These are phyloP conservation scores for Sigmodon hispidus DNA, from an alignment of 2,113 vertebrate genomes.

Conservation along the genomic window DNA sequence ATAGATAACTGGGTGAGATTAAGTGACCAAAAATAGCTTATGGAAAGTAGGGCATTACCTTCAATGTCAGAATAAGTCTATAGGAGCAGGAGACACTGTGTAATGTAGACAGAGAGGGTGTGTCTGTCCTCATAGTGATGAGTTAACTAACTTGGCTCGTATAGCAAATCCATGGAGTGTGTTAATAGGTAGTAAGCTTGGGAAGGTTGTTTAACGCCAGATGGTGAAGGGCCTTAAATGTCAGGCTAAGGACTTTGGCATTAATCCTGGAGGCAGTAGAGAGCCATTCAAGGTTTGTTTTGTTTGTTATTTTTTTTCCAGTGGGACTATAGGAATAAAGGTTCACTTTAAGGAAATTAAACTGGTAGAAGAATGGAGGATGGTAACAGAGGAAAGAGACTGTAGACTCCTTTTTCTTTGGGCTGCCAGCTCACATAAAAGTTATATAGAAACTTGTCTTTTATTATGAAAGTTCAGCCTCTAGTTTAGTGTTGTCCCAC, in stretches of 20 bases:
- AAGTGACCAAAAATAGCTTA: background rate
- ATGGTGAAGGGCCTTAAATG: slow-evolving; percentile 71
- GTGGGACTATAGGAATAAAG: slow-evolving; percentile 45
- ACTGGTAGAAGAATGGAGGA: slow-evolving; percentile 34
- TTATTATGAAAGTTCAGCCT: background rate
- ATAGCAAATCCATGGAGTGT: slow-evolving; percentile 39
- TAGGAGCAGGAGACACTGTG: background rate
- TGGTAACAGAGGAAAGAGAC: background rate
- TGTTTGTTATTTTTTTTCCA: slow-evolving; percentile 45
- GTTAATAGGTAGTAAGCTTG: slow-evolving; percentile 48
- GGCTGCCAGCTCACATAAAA: background rate
- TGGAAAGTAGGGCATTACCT: background rate
- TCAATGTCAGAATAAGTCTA: background rate
- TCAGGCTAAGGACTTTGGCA: slow-evolving; percentile 61
- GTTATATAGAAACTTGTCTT: background rate
- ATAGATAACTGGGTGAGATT: background rate
- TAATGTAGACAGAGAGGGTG: background rate
- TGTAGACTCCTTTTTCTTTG: background rate
- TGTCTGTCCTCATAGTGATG: background rate
- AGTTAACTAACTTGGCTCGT: slow-evolving; percentile 43
- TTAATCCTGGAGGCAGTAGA: slow-evolving; percentile 60
- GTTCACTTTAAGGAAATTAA: slow-evolving; percentile 58
- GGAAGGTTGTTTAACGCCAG: slow-evolving; percentile 62
- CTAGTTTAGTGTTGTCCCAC: background rate
- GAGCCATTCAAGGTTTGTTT: slow-evolving; percentile 68